Conservation (phyloP, 1,140 invertebrate genomes). For the Papilio aristodemus region DNA sequence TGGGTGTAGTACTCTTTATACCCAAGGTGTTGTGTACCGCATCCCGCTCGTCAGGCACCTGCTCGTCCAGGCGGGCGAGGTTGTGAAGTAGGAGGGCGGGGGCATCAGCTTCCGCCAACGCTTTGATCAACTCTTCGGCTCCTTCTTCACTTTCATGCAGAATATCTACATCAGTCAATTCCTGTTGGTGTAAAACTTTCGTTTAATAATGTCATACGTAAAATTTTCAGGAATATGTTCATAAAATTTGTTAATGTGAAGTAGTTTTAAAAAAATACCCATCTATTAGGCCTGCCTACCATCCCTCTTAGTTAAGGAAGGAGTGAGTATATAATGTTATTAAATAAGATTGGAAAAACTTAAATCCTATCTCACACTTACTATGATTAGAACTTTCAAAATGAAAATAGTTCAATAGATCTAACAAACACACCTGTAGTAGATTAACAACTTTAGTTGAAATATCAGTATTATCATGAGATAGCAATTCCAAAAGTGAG, state of each 20-base stretch:
- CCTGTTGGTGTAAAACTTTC: slow-evolving; percentile 80
- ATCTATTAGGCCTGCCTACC: no score
- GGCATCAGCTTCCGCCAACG: slow-evolving; percentile 93
- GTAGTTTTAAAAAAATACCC: no score
- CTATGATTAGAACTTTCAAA: not conserved
- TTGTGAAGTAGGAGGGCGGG: slow-evolving; percentile 96
- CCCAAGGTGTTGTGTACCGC: slow-evolving; percentile 97
- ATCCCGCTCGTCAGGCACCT: slow-evolving; percentile 96
- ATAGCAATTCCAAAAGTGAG: slow-evolving; percentile 94
- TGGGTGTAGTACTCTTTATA: no score
- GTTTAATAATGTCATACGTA: not conserved
- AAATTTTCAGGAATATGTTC: no score
- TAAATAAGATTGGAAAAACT: no score
- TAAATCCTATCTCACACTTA: no score
- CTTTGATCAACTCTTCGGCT: slow-evolving; percentile 88
- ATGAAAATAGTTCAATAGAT: slow-evolving; percentile 2
- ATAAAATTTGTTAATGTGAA: no score
- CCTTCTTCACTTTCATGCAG: slow-evolving; percentile 94
- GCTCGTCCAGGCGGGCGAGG: slow-evolving; percentile 95
- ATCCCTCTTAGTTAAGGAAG: no score
- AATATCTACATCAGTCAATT: slow-evolving; percentile 97
- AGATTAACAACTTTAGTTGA: slow-evolving; percentile 91
- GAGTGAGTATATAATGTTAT: no score
- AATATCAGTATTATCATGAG: slow-evolving; percentile 98
- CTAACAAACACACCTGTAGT: slow-evolving; percentile 79